Evolutionary conservation across 2,113 vertebrate genomes (phyloP), one percentile per base, ranked within the genome.

Genomic region (Mola mola): DNA sequence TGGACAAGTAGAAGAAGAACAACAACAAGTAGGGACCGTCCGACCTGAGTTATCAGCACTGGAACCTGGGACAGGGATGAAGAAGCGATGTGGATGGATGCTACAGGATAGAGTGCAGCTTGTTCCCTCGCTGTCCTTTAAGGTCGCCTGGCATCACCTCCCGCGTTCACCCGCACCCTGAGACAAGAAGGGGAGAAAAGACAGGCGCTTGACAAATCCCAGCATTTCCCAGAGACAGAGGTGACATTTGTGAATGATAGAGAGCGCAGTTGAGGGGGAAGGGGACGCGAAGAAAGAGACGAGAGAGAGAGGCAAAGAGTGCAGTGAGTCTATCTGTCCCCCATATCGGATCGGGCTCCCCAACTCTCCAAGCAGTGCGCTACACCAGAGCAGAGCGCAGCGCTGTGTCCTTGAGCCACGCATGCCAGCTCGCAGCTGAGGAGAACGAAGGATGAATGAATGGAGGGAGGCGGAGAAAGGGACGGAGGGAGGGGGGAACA

Each of bases 221-320:
- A 75, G 70, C 75, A 49, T 79, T 86, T 85, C 79, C 78, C 83
- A 78, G 71, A 79, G 78, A 84, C 38, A 87, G 86, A 88, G 91
- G 91, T 91, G 91, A 92, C 92, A 91, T 92, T 92, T 89, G 90
- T 83, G 76, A 82, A 81, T 28, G 69, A 75, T 60, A 58, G 70
- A 82, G 72, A 49, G 47, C 11, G 13, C 59, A 48, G 52, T 56
- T 13, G 37, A 71, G 66, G 66, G 69, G 77, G 70, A 53, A 64
- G 62, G 68, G 52, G 25, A 77, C 50, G n/a, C n/a, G n/a, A n/a
- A 51, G 53, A 72, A 58, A 63, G 38, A 40, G 49, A 73, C 12
- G 48, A 50, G 56, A 9, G 74, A 62, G 66, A 65, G 50, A 50
- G 44, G 25, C 55, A 59, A 66, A 40, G 77, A 72, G 81, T 44